These are phyloP conservation scores for Coelinius sp. DNA, from an alignment of 2,888 invertebrate genomes.

Conservation along the genomic window DNA sequence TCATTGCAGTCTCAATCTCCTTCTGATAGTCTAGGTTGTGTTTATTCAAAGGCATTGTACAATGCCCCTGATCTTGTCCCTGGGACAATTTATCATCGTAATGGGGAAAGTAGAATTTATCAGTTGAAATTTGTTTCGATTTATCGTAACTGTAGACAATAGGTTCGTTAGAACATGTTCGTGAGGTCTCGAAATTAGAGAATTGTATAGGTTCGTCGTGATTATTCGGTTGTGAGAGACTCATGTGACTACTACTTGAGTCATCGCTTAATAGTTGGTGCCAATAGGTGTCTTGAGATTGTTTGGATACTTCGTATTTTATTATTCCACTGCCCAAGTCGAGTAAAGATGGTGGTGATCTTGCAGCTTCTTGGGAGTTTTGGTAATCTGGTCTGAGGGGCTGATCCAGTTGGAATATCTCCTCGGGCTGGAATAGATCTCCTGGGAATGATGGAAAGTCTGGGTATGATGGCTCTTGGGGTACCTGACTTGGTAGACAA, in stretches of 20 bases:
- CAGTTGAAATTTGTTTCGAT: neutral
- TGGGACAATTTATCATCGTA: neutral
- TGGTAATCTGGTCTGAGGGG: slow-evolving; percentile 78
- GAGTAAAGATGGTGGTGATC: slow-evolving; percentile 80
- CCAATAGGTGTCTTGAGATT: slow-evolving; percentile 59
- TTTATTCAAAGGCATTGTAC: slow-evolving; percentile 27
- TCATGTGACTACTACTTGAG: slow-evolving; percentile 67
- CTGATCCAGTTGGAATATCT: slow-evolving; percentile 84
- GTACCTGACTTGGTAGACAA: slow-evolving; percentile 68
- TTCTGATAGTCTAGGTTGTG: slow-evolving; percentile 15
- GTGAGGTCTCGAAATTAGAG: slow-evolving; percentile 54
- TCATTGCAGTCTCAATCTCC: slow-evolving; percentile 31
- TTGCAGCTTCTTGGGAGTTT: slow-evolving; percentile 68
- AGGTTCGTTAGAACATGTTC: neutral
- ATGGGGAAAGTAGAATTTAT: too few species aligned
- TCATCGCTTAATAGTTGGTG: slow-evolving; percentile 68
- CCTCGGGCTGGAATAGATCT: slow-evolving; percentile 83
- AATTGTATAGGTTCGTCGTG: slow-evolving; percentile 71
- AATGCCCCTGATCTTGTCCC: too few species aligned
- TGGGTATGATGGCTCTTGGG: slow-evolving; percentile 65
- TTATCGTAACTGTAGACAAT: slow-evolving; percentile 25
- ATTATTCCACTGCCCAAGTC: slow-evolving; percentile 83
- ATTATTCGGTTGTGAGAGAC: slow-evolving; percentile 68
- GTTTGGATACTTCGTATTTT: slow-evolving; percentile 71
- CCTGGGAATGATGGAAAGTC: slow-evolving; percentile 75